Base-by-base conservation (phyloP, 1,140 invertebrate species). In the Pomacea maculata region DNA sequence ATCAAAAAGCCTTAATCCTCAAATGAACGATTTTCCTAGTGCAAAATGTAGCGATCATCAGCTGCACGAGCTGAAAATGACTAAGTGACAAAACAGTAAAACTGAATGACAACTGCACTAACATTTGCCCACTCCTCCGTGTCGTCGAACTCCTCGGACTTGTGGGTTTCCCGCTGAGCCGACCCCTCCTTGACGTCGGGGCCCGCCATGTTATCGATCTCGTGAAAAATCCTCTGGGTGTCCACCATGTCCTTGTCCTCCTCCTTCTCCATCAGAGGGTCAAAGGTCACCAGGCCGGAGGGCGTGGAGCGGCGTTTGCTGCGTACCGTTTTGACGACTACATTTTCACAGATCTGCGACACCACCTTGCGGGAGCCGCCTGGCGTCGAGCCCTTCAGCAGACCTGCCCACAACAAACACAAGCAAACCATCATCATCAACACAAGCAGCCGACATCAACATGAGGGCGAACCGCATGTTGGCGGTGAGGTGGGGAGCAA, bases 91-190 rank as follows among this genome's bases (percentile, higher is more conserved):
- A 45, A 45, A 45, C 34, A 4, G 34, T 4, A 45, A 6, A 45
- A 45, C 34, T 45, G 34, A 45, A n/a, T 15, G 57, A 72, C 11
- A 79, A 54, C 25, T 21, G 6, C 76, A 52, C 80, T 75, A 73
- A 89, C 88, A 86, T 97, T 97, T 2, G 96, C 96, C 96, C 97
- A 98, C 91, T 98, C 97, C 92, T 97, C 96, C 88, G 96, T 93
- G 88, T 97, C 96, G 92, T 97, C 96, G 90, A 97, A 83, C 25
- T 80, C 82, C 1, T 82, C 80, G 67, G 55, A 78, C 61, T 81
- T 79, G 25, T 61, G 54, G 45, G 14, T 70, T 4, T 72, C 65
- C 5, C 29, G 52, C 15, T 78, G 54, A 10, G 55, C 64, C 1
- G 57, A 61, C 2, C 70, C 65, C 52, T n/a, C 67, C 25, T 52